Evolutionary conservation across 2,888 invertebrate species (phyloP), one percentile per base, ranked within the genome.

Genomic region (Ctenicera cuprea): DNA sequence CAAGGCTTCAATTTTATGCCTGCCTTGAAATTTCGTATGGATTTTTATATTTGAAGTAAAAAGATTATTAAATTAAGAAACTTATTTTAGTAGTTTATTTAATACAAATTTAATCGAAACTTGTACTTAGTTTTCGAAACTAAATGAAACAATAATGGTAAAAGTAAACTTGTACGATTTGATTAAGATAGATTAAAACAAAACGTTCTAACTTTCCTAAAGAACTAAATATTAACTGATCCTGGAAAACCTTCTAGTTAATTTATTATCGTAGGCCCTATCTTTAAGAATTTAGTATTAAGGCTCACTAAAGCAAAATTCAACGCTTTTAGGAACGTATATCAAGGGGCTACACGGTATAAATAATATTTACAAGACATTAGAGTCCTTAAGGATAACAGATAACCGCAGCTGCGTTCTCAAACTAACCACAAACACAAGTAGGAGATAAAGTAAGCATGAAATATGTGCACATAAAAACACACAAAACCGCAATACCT

Each of bases 341-440:
- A 59, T 37, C 37, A 50, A 18, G 57, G 26, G 57, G 37, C n/a
- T 37, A 20, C 12, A 26, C 8, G 12, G 43, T 62, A 62, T 62
- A 62, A 62, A 62, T 62, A 62, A 62, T 62, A 62, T 64, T 64
- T 64, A 64, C 50, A 64, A 64, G 41, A 48, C 64, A 64, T 64
- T 64, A 48, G 30, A 45, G 62, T 64, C 45, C 64, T 64, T 64
- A 64, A 50, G 64, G 64, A 48, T 64, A 48, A 48, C 45, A 50
- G 64, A 64, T 64, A 45, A 45, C 64, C 64, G 37, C 64, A 64
- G 64, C 64, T 64, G 48, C 64, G 64, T 57, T 57, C 57, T 30
- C 30, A 20, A 38, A 50, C 45, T 54, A 67, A 67, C 41, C 57
- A 43, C 43, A 30, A 41, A 57, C 54, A 38, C 41, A 67, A 57